phyloP scores from a whole-genome alignment of 2,888 invertebrate genomes.

The Chirona hameri region DNA sequence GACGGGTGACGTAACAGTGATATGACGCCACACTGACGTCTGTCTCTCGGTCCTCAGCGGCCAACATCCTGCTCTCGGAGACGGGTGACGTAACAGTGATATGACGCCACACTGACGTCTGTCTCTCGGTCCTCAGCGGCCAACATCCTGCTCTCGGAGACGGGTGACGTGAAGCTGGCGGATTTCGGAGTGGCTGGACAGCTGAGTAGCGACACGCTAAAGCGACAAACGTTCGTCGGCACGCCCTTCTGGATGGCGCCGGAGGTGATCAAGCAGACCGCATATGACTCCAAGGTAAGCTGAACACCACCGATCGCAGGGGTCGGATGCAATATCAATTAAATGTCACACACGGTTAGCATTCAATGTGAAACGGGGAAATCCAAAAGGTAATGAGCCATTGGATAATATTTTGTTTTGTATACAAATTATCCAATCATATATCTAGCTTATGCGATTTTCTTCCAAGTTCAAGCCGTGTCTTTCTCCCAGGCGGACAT shows the following conservation, averaged over 20 bases:
- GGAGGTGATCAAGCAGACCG: constrained; percentile 92
- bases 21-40: too few relatives aligned
- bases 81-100: constrained; percentile 94
- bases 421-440: neutral
- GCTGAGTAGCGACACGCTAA: constrained; percentile 84
- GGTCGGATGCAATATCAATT: too few relatives aligned
- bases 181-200: constrained; percentile 95
- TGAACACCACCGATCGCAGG: neutral
- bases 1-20: too few relatives aligned
- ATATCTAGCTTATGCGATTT: too few relatives aligned
- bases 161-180: constrained; percentile 97
- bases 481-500: constrained; percentile 71
- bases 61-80: constrained; percentile 37
- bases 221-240: constrained; percentile 92
- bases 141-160: constrained; percentile 45
- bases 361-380: neutral
- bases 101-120: too few relatives aligned
- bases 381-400: neutral
- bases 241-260: constrained; percentile 98
- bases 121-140: neutral
- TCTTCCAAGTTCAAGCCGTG: too few relatives aligned
- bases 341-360: too few relatives aligned
- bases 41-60: neutral
- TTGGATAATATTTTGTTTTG: neutral
- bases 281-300: constrained; percentile 81